phyloP scores from a whole-genome alignment of 1,140 invertebrate species.

The Solenopsis invicta region DNA sequence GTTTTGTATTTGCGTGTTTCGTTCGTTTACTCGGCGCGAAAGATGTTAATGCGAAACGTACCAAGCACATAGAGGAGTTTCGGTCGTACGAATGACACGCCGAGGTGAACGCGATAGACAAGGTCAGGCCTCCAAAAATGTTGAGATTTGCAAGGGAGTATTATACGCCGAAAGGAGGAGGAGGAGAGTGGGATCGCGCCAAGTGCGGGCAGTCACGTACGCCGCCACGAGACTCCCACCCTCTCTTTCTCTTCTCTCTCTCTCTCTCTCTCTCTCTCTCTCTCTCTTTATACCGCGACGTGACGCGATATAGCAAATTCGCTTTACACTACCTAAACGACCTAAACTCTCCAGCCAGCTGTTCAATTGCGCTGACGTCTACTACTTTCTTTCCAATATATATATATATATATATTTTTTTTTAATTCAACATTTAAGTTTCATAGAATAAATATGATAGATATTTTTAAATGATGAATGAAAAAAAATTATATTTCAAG shows the following conservation, averaged over 20 bases:
- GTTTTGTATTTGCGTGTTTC: neutral
- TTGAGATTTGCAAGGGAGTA: conserved; percentile 51
- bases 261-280: conserved; percentile 61
- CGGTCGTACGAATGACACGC: neutral
- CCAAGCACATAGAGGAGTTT: neutral
- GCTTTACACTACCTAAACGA: neutral
- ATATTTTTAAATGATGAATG: neutral
- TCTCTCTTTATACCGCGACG: conserved; percentile 51
- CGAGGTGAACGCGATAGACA: conserved; percentile 56
- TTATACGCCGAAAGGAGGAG: conserved; percentile 21
- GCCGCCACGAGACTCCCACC: conserved; percentile 66
- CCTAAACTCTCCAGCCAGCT: neutral
- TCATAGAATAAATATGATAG: too few relatives aligned
- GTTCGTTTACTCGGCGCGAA: neutral
- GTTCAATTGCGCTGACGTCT: neutral
- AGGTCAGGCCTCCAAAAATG: conserved; percentile 76
- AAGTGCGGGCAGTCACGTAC: conserved; percentile 82
- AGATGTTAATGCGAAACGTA: neutral
- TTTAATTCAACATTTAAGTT: neutral
- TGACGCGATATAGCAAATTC: conserved; percentile 11
- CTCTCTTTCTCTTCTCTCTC: conserved; percentile 60
- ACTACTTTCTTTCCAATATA: neutral
- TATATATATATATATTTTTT: too few relatives aligned
- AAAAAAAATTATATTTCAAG: neutral
- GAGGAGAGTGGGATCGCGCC: conserved; percentile 63